Evolutionary conservation across 2,797 vertebrate genomes (phyloP).

Genomic region (Anabas testudineus): DNA sequence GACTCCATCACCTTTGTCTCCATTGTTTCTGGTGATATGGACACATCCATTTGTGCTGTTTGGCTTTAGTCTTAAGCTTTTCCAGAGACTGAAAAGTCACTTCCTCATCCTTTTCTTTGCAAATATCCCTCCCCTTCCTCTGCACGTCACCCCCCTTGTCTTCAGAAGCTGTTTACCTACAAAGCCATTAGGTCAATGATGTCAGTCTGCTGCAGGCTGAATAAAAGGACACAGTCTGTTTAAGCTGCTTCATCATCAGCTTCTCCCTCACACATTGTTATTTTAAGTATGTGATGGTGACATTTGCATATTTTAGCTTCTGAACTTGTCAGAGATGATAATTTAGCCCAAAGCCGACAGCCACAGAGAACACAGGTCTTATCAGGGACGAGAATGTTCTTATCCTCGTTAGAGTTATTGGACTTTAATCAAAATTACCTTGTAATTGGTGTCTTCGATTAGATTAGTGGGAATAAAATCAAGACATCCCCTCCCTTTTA

Average conservation of each 20-base stretch:
- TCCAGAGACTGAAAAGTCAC: slow-evolving; percentile 86
- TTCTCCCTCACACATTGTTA: slow-evolving; percentile 45
- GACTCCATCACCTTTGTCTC: background rate
- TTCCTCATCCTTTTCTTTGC: slow-evolving; percentile 57
- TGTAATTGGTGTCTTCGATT: slow-evolving; percentile 83
- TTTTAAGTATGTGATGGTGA: slow-evolving; percentile 26
- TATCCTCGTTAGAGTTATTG: slow-evolving; percentile 69
- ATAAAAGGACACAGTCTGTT: slow-evolving; percentile 90
- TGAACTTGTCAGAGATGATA: slow-evolving; percentile 46
- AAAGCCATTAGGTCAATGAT: slow-evolving; percentile 87
- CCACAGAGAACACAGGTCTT: slow-evolving; percentile 47
- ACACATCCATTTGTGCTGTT: background rate
- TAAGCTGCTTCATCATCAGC: slow-evolving; percentile 84
- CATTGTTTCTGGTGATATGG: background rate
- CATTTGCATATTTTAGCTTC: slow-evolving; percentile 51
- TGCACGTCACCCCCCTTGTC: slow-evolving; percentile 48
- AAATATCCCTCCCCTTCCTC: slow-evolving; percentile 1
- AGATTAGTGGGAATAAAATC: slow-evolving; percentile 80
- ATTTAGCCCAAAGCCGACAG: slow-evolving; percentile 26
- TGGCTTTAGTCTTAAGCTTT: slow-evolving; percentile 49
- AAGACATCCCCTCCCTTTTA: slow-evolving; percentile 64
- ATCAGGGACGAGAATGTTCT: slow-evolving; percentile 53
- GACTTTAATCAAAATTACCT: slow-evolving; percentile 81
- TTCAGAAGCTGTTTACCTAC: slow-evolving; percentile 90
- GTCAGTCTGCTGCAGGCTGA: slow-evolving; percentile 88